Percentiles rank a stretch among this genome's conserved stretches.
phyloP scores from a whole-genome alignment of 2,888 invertebrate genomes.

The Oxycera nigricornis region DNA sequence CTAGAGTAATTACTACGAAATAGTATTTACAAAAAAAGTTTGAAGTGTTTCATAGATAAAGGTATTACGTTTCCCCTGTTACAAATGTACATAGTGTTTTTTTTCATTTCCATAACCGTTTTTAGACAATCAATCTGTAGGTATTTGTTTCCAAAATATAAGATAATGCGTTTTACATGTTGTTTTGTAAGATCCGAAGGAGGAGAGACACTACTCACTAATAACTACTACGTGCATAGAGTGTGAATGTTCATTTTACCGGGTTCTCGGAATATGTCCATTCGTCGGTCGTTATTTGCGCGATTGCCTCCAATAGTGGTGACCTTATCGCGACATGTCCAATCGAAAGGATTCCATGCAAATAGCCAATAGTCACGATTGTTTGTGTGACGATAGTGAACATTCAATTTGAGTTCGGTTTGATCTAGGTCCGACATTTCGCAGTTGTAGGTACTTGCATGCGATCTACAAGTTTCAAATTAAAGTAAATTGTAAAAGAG shows the following conservation, averaged over 20 bases:
- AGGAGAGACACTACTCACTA: neutral
- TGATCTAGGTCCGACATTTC: slow-evolving; percentile 79
- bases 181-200: neutral
- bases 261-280: slow-evolving; percentile 63
- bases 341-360: slow-evolving; percentile 80
- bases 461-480: slow-evolving; percentile 52
- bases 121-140: slow-evolving; percentile 4
- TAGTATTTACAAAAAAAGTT: slow-evolving; percentile 11
- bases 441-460: slow-evolving; percentile 68
- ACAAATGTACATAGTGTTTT: slow-evolving; percentile 36
- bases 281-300: slow-evolving; percentile 61
- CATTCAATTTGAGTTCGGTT: slow-evolving; percentile 74
- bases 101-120: slow-evolving; percentile 38
- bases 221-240: slow-evolving; percentile 58
- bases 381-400: slow-evolving; percentile 71
- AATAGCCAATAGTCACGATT: slow-evolving; percentile 76
- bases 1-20: slow-evolving; percentile 5
- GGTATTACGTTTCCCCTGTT: slow-evolving; percentile 19
- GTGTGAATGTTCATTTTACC: slow-evolving; percentile 61
- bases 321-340: slow-evolving; percentile 68
- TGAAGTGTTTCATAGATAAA: neutral
- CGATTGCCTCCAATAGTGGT: slow-evolving; percentile 61
- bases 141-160: neutral
- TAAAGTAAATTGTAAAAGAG: neutral
- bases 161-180: neutral